phyloP scores from a whole-genome alignment of 2,888 invertebrate genomes.

The Amblyjoppa fuscipennis region DNA sequence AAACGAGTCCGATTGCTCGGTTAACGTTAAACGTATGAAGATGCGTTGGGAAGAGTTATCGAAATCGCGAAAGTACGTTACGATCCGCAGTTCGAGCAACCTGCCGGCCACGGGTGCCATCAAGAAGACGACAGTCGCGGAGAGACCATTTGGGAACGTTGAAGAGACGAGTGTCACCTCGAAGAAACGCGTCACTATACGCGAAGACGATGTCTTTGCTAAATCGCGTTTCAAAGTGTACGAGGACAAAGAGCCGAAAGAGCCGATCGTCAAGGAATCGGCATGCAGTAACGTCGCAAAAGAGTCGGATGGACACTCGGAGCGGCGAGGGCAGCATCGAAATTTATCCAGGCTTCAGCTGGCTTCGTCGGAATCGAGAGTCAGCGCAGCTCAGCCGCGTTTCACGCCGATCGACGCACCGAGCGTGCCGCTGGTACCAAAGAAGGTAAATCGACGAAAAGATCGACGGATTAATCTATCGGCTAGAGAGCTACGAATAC shows the following conservation, averaged over 20 bases:
- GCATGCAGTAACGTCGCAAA: neutral
- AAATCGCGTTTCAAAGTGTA: conserved; percentile 56
- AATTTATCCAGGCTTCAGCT: conserved; percentile 15
- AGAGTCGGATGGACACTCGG: neutral
- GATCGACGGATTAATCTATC: neutral
- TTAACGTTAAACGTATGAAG: conserved; percentile 15
- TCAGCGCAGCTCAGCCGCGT: neutral
- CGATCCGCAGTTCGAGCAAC: neutral
- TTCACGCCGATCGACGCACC: conserved; percentile 25
- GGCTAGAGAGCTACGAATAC: neutral
- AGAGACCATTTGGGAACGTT: conserved; percentile 5
- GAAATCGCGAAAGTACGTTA: neutral
- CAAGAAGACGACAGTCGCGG: conserved; percentile 25
- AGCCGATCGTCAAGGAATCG: neutral
- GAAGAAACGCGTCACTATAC: conserved; percentile 28
- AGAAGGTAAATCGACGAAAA: neutral
- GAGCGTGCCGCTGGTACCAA: conserved; percentile 19
- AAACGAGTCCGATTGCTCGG: conserved; percentile 22
- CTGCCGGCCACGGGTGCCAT: conserved; percentile 25
- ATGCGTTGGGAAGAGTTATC: conserved; percentile 43
- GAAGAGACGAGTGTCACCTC: conserved; percentile 2
- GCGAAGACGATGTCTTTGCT: conserved; percentile 35
- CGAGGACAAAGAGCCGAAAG: conserved; percentile 2
- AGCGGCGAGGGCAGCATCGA: neutral
- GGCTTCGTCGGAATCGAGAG: neutral